Evolutionary conservation across 2,888 invertebrate genomes (phyloP), one percentile per base, ranked within the genome.

Genomic region (Synanthedon formicaeformis): DNA sequence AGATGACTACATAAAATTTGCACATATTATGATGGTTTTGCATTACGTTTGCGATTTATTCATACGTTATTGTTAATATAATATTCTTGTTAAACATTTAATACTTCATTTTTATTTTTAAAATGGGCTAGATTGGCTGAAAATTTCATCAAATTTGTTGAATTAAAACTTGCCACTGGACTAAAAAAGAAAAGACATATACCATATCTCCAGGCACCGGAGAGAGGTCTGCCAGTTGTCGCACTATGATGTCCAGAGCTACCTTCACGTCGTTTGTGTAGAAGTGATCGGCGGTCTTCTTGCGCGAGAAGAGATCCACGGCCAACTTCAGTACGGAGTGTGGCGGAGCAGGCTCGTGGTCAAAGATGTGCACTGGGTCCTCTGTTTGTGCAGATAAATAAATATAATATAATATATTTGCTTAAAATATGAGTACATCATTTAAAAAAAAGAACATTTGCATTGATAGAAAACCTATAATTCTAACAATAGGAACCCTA

Each of bases 221-320:
- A 49, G 95, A 93, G 57, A 97, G 89, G 79, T 98, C 97, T 2
- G 95, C 93, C 27, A 98, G 89, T 77, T 97, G 96, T 51, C 98
- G 89, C 52, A 96, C 92, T 53, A 97, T 92, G 68, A 98, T 97
- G 73, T 98, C 98, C 57, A 98, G 93, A 55, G 98, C 90, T 49
- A 98, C 98, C 81, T 95, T 96, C 48, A 95, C 92, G 73, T 98
- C 98, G 71, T 98, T 98, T 0, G 97, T 96, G 78, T 98, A 98
- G 81, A 98, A 96, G 58, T 97, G 90, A 60, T 92, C 91, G 0
- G 97, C 94, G 1, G 97, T 96, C 59, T 91, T 89, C 60, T 91
- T 90, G 61, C 91, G 90, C 57, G 92, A 92, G 77, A 97, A 97
- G 60, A 98, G 82, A 78, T 98, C 97, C 50, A 92, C 92, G 62